These are phyloP conservation scores for Danionella dracula DNA, from an alignment of 2,797 vertebrate genomes.

Conservation along the genomic window DNA sequence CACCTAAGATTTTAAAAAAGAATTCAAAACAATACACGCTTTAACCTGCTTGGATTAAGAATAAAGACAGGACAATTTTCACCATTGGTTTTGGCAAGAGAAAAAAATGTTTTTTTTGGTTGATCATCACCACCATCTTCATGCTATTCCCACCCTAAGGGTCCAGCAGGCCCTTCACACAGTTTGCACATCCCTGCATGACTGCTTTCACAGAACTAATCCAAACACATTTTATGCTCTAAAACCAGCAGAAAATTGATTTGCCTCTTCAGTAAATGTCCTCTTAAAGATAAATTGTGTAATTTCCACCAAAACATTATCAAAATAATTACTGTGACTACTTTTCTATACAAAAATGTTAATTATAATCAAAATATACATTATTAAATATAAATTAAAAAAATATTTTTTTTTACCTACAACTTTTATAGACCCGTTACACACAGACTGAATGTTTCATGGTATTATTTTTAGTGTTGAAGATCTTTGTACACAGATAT, in stretches of 20 bases:
- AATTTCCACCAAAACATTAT: not conserved
- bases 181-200: slow-evolving; percentile 39
- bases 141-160: slow-evolving; percentile 20
- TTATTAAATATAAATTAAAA: no score
- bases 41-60: slow-evolving; percentile 44
- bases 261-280: slow-evolving; percentile 14
- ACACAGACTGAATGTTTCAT: no score
- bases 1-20: no score
- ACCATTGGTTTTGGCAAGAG: slow-evolving; percentile 38
- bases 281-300: slow-evolving; percentile 3
- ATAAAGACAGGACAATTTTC: slow-evolving; percentile 35
- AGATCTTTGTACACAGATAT: no score
- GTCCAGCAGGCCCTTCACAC: slow-evolving; percentile 28
- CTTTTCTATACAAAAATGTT: no score
- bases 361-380: no score
- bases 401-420: no score
- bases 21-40: no score
- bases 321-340: not conserved
- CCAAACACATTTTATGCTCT: slow-evolving; percentile 41
- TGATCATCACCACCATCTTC: slow-evolving; percentile 29
- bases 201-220: slow-evolving; percentile 35
- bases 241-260: slow-evolving; percentile 36
- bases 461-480: no score
- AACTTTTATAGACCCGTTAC: no score
- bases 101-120: slow-evolving; percentile 1